phyloP scores from a whole-genome alignment of 2,113 vertebrate genomes.

The Chionodraco myersi region DNA sequence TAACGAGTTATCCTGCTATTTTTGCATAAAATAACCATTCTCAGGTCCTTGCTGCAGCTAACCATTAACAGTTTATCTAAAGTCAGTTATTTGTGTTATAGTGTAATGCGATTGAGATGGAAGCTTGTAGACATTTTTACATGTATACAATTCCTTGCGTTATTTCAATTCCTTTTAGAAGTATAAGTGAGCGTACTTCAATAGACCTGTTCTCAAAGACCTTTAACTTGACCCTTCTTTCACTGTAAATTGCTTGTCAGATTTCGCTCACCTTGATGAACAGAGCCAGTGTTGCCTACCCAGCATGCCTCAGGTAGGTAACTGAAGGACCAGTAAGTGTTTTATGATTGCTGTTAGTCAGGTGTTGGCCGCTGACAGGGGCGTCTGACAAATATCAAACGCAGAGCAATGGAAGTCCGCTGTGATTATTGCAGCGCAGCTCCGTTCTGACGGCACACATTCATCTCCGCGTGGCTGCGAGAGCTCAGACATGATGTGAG shows the following conservation, averaged over 20 bases:
- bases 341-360: constrained; percentile 27
- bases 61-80: too few species aligned
- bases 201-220: background rate
- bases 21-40: too few species aligned
- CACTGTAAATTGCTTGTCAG: too few species aligned
- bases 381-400: constrained; percentile 12
- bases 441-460: constrained; percentile 30
- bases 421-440: constrained; percentile 45
- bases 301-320: constrained; percentile 21
- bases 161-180: background rate
- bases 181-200: background rate
- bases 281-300: background rate
- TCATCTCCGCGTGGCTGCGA: constrained; percentile 27
- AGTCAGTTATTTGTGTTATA: too few species aligned
- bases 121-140: too few species aligned
- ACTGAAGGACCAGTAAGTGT: constrained; percentile 16
- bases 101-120: too few species aligned
- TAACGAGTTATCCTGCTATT: too few species aligned
- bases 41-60: background rate
- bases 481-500: constrained; percentile 25
- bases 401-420: constrained; percentile 27
- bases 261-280: background rate
- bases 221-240: too few species aligned
- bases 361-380: constrained; percentile 34
- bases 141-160: background rate